A percentile compares a stretch with the other conserved stretches of the same genome.
phyloP scores from a whole-genome alignment of 1,140 invertebrate species.

The Trichonephila inaurata region DNA sequence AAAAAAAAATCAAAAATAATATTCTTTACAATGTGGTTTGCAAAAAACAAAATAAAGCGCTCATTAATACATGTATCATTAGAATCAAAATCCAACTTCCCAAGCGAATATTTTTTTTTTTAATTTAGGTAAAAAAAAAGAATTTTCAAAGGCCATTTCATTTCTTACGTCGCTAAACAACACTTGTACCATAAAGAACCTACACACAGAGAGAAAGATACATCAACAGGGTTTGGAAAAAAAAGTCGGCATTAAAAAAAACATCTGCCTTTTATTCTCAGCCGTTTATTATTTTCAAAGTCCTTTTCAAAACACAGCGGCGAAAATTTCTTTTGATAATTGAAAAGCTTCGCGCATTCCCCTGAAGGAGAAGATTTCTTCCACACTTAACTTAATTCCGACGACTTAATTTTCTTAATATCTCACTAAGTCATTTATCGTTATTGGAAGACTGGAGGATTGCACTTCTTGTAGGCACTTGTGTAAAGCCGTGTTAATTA shows the following conservation, averaged over 20 bases:
- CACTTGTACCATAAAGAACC: conserved; percentile 3
- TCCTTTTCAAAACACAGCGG: conserved; percentile 57
- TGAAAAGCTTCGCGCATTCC: conserved; percentile 32
- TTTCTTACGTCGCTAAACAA: background rate
- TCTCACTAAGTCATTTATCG: conserved; percentile 67
- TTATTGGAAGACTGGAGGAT: conserved; percentile 39
- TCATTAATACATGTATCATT: background rate
- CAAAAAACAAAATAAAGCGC: background rate
- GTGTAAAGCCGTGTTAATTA: conserved; percentile 53
- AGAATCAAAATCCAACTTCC: background rate
- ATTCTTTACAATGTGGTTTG: too few relatives aligned
- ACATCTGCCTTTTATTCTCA: background rate
- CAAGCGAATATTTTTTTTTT: background rate
- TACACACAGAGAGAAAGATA: background rate
- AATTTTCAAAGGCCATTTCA: background rate
- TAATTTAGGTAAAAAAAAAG: background rate
- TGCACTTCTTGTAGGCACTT: conserved; percentile 15
- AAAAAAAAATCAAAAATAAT: too few relatives aligned
- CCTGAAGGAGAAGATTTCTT: conserved; percentile 34
- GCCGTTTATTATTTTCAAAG: conserved; percentile 39
- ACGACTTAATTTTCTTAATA: conserved; percentile 72
- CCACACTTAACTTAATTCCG: conserved; percentile 56
- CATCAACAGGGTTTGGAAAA: background rate
- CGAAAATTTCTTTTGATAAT: conserved; percentile 69
- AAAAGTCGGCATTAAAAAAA: conserved; percentile 1